A percentile compares a stretch with the other conserved stretches of the same genome.
Conservation (phyloP, 2,113 vertebrate species). For the Xenopus borealis region DNA sequence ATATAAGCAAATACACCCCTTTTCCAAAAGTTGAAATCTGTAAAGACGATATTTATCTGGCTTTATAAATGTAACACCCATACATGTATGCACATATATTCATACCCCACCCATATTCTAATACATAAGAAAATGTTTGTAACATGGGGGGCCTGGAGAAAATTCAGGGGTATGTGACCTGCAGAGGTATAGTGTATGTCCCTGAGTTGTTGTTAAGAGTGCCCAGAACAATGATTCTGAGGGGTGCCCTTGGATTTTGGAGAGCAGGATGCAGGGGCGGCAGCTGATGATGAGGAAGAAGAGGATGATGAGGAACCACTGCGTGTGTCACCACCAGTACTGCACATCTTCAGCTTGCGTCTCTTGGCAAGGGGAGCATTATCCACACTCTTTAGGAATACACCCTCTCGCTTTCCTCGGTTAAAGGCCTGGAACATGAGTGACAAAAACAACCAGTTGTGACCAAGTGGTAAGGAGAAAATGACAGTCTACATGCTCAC, state of each 20-base stretch:
- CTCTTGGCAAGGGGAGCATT: slow-evolving; percentile 86
- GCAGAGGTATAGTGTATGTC: not conserved
- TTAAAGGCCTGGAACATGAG: slow-evolving; percentile 75
- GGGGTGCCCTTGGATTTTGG: slow-evolving; percentile 40
- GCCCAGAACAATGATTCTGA: not conserved
- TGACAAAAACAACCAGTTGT: no score
- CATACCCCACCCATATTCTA: not conserved
- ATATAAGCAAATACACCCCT: not conserved
- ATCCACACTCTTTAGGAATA: slow-evolving; percentile 89
- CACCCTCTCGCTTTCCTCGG: slow-evolving; percentile 82
- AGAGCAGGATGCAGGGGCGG: slow-evolving; percentile 21
- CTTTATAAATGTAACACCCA: not conserved
- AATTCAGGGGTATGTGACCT: not conserved
- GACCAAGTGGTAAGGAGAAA: no score
- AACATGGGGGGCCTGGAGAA: not conserved
- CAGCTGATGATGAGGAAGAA: slow-evolving; percentile 70
- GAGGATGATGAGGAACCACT: slow-evolving; percentile 77
- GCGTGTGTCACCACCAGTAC: slow-evolving; percentile 74
- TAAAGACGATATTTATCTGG: not conserved
- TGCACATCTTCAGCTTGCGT: slow-evolving; percentile 83
- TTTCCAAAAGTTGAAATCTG: not conserved
- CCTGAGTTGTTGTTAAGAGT: slow-evolving; percentile 2
- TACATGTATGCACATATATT: no score
- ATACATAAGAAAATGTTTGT: not conserved
- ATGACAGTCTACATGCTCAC: no score